These are phyloP conservation scores for Ochlodes sylvanus DNA, from an alignment of 2,888 invertebrate species.

Conservation along the genomic window DNA sequence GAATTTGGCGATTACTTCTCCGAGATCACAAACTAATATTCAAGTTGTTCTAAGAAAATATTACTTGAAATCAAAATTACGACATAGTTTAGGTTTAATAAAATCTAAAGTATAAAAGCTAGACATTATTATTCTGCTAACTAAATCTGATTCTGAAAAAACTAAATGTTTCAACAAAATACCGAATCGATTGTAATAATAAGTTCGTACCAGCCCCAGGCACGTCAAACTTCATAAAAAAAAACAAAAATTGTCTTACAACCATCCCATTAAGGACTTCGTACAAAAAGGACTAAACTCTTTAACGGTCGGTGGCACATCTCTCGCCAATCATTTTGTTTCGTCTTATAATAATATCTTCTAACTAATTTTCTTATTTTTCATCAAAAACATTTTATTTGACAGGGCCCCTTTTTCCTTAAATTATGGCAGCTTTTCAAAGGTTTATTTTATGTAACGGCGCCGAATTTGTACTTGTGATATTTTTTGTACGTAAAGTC, in stretches of 20 bases:
- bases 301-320: background rate
- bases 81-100: no score
- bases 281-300: background rate
- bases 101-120: no score
- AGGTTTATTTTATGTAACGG: background rate
- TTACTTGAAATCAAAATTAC: no score
- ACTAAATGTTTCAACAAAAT: no score
- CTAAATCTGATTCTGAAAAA: no score
- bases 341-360: background rate
- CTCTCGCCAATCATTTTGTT: constrained; percentile 4
- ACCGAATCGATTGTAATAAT: background rate
- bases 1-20: no score
- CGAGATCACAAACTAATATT: no score
- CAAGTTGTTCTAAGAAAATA: no score
- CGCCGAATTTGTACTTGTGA: no score
- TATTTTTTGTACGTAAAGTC: no score
- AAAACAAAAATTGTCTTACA: background rate
- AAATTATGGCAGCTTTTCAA: background rate
- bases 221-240: background rate
- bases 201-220: background rate
- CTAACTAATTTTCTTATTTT: background rate
- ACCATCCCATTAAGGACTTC: background rate
- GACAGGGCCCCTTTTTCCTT: background rate
- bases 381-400: background rate
- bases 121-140: no score